Base-by-base conservation (phyloP, 1,140 invertebrate species). In the Saccostrea glomerata region DNA sequence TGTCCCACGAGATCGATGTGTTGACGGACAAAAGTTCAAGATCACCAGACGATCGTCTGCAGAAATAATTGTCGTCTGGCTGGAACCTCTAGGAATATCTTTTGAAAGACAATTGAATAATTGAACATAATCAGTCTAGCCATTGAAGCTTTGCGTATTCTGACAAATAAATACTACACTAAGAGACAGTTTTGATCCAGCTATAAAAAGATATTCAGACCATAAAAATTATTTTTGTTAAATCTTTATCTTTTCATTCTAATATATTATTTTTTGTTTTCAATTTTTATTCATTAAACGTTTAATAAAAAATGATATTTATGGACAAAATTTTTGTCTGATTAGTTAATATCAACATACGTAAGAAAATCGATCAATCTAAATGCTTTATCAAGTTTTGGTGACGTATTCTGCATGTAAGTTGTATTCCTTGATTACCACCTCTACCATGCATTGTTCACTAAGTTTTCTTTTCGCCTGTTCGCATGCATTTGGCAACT, bases 11-110 rank as follows among this genome's bases (percentile, higher is more conserved):
- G 70, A 77, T 77, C 70, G 70, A 77, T 30, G 70, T 77, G 70
- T 25, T 30, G 70, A 77, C 70, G 70, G 70, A 77, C 70, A 77
- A 77, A 77, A 77, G 70, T 77, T 77, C 70, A 77, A 77, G 70
- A 77, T 77, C 70, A 77, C 70, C 70, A 77, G 70, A 77, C 70
- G 70, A 36, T 77, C 70, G 70, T 77, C 70, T 77, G 30, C 70
- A 15, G 47, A 77, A 77, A 77, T 77, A 36, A 77, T 77, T 77
- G 70, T 77, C 70, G 70, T 77, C 70, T 77, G 23, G 5, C 30
- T 30, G 70, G 30, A 77, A 77, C 70, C 12, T 77, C 23, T 66
- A 23, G 20, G 23, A 20, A 20, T 66, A n/a, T 66, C 23, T 63
- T 66, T 77, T 77, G 58, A 63, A 63, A 63, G 58, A 63, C 17